These are phyloP conservation scores for Chymomyza costata DNA, from an alignment of 1,140 invertebrate species.

Conservation along the genomic window DNA sequence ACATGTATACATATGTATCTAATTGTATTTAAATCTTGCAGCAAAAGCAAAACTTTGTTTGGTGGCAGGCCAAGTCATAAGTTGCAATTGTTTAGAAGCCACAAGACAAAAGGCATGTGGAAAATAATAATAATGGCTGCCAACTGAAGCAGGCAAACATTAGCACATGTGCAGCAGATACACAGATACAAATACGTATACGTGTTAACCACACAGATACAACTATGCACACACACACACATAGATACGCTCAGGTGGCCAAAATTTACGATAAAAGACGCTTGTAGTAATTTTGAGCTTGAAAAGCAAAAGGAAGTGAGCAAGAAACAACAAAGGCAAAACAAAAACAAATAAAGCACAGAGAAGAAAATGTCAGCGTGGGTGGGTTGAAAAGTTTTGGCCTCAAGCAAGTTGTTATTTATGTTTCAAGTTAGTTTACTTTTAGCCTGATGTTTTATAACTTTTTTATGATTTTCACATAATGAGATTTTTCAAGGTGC, in stretches of 20 bases:
- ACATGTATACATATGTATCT: conserved; percentile 34
- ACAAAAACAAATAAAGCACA: too few species aligned
- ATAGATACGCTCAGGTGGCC: conserved; percentile 32
- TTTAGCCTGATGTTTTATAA: too few species aligned
- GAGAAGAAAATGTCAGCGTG: too few species aligned
- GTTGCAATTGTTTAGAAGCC: conserved; percentile 4
- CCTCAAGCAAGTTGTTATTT: too few species aligned
- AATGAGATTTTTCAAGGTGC: too few species aligned
- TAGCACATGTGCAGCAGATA: conserved; percentile 29
- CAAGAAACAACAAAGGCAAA: conserved; percentile 21
- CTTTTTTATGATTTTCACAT: too few species aligned
- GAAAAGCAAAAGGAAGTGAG: conserved; percentile 25
- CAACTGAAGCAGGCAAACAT: conserved; percentile 11
- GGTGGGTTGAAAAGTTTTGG: too few species aligned
- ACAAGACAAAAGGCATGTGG: conserved; percentile 1
- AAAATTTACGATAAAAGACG: conserved; percentile 37
- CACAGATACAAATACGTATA: conserved; percentile 7
- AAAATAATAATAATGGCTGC: too few species aligned
- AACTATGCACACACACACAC: conserved; percentile 4
- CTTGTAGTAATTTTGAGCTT: conserved; percentile 42
- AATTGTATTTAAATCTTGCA: conserved; percentile 55
- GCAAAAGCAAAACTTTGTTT: conserved; percentile 38
- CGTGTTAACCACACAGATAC: conserved; percentile 10
- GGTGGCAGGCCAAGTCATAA: conserved; percentile 25
- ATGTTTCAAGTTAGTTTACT: too few species aligned